Evolutionary conservation across 2,797 vertebrate species (phyloP).

Genomic region (Gymnodraco acuticeps): DNA sequence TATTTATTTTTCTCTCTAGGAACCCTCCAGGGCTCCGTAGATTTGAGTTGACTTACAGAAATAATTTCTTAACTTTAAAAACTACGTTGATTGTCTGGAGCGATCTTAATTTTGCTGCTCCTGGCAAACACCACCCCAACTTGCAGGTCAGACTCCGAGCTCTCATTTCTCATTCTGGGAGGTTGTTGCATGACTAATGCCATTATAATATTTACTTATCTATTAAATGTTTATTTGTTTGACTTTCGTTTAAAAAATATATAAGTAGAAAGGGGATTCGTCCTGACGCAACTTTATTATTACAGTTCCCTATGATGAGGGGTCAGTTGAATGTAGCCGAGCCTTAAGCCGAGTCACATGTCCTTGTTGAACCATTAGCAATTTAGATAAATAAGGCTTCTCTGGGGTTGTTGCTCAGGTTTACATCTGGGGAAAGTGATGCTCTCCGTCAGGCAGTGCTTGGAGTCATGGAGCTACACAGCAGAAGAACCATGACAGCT

Average conservation of each 20-base stretch:
- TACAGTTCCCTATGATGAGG: neutral
- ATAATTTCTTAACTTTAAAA: too few relatives aligned
- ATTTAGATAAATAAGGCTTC: slow-evolving; percentile 9
- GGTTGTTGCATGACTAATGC: neutral
- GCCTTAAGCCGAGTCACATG: neutral
- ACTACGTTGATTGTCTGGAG: too few relatives aligned
- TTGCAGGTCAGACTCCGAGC: too few relatives aligned
- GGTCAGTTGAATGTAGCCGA: neutral
- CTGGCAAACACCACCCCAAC: neutral
- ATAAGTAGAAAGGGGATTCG: neutral
- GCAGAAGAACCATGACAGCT: slow-evolving; percentile 42
- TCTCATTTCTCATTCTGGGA: neutral
- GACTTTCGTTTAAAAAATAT: neutral
- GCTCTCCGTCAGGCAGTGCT: slow-evolving; percentile 37
- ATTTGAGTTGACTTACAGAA: neutral
- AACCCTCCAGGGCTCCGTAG: too few relatives aligned
- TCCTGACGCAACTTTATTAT: neutral
- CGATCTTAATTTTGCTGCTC: too few relatives aligned
- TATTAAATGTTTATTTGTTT: neutral
- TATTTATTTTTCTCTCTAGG: too few relatives aligned
- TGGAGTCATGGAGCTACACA: slow-evolving; percentile 30
- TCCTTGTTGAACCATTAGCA: slow-evolving; percentile 5
- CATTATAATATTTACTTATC: neutral
- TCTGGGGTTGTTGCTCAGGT: neutral
- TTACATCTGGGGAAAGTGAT: slow-evolving; percentile 21